phyloP scores from a whole-genome alignment of 2,797 vertebrate genomes.

The Notoglanidium macrostoma region DNA sequence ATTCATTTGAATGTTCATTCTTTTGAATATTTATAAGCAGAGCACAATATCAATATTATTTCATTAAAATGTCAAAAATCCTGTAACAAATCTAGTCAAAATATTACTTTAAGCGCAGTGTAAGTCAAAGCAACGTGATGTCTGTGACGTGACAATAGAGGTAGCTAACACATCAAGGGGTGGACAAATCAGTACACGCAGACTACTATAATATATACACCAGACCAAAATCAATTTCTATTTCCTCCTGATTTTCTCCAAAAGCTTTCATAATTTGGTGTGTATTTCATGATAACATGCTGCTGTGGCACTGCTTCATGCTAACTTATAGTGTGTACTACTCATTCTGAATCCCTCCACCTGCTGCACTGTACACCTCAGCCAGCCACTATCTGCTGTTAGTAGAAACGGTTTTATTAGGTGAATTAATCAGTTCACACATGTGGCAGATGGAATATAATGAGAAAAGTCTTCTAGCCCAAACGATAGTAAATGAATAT shows the following conservation, averaged over 20 bases:
- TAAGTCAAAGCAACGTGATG: neutral
- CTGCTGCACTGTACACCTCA: no score
- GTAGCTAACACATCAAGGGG: neutral
- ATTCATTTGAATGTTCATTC: neutral
- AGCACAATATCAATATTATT: neutral
- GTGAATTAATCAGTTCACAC: no score
- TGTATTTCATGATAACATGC: neutral
- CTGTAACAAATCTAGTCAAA: neutral
- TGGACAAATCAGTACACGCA: neutral
- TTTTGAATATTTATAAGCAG: neutral
- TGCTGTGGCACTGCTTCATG: no score
- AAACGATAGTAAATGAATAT: neutral
- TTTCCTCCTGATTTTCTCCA: neutral
- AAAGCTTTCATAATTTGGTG: neutral
- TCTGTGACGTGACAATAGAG: neutral
- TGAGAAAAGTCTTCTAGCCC: neutral
- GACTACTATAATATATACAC: no score
- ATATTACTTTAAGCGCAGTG: neutral
- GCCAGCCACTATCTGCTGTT: no score
- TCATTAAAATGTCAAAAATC: no score
- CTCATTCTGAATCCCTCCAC: no score
- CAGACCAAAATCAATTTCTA: neutral
- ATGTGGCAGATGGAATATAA: no score
- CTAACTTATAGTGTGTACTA: no score
- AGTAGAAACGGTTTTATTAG: no score